Evolutionary conservation across 2,888 invertebrate genomes (phyloP).

Genomic region (Petrolisthes cinctipes): DNA sequence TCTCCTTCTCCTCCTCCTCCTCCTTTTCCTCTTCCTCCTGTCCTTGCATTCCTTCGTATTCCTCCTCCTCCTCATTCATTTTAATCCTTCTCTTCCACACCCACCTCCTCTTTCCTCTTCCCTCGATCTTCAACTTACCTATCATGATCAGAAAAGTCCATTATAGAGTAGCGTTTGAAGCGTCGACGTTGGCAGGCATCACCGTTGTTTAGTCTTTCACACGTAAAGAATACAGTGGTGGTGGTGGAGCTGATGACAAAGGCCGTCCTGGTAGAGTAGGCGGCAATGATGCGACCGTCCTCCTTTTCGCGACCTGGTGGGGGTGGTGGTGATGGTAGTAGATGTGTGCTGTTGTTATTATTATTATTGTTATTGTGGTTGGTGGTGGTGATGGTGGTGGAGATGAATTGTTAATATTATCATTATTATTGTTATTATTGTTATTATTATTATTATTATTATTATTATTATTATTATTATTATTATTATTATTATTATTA

Average conservation of each 20-base stretch:
- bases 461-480: not conserved
- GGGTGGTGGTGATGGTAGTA: not conserved
- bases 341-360: not conserved
- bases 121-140: not conserved
- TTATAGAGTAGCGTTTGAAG: not conserved
- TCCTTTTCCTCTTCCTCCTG: not conserved
- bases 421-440: no score
- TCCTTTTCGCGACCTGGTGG: not conserved
- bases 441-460: not conserved
- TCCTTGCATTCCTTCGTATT: not conserved
- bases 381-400: not conserved
- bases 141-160: not conserved
- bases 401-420: not conserved
- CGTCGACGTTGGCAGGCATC: conserved; percentile 27
- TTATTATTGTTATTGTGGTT: no score
- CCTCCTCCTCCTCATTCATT: not conserved
- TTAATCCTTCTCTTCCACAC: not conserved
- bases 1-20: not conserved
- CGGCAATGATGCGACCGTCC: conserved; percentile 7
- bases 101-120: not conserved
- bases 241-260: conserved; percentile 40
- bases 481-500: not conserved
- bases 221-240: conserved; percentile 40
- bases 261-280: conserved; percentile 40
- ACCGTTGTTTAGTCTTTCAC: not conserved